phyloP scores from a whole-genome alignment of 2,113 vertebrate species.

The Platichthys flesus region DNA sequence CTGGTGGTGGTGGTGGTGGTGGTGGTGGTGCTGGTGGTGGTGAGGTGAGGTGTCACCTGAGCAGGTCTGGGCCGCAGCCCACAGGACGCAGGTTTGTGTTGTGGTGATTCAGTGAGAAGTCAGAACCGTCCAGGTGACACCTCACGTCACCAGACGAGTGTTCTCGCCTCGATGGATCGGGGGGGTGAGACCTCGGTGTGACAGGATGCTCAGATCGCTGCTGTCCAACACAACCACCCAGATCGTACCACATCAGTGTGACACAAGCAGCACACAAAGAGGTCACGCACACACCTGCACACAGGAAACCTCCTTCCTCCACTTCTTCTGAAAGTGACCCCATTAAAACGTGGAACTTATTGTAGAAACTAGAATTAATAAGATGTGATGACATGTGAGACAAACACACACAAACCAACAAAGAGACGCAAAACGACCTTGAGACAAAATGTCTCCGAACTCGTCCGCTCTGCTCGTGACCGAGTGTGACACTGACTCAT shows the following conservation, averaged over 20 bases:
- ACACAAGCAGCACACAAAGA: neutral
- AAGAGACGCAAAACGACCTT: too few relatives aligned
- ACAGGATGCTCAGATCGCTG: neutral
- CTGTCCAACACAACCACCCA: neutral
- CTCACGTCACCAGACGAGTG: neutral
- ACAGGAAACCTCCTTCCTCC: neutral
- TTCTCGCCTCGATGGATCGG: neutral
- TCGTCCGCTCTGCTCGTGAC: too few relatives aligned
- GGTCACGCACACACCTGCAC: neutral
- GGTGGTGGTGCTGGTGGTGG: too few relatives aligned
- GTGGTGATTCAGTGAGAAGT: conserved; percentile 27
- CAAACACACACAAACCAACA: too few relatives aligned
- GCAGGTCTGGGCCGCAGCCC: conserved; percentile 30
- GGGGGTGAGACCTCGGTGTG: neutral
- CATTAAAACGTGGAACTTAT: too few relatives aligned
- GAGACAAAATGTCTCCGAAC: too few relatives aligned
- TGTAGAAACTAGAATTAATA: too few relatives aligned
- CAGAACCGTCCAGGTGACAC: conserved; percentile 1
- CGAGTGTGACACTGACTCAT: too few relatives aligned
- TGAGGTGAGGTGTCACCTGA: conserved; percentile 37
- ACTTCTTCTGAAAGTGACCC: too few relatives aligned
- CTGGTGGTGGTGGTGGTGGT: neutral
- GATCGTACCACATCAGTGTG: too few relatives aligned
- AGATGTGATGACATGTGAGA: too few relatives aligned
- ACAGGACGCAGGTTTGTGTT: neutral